phyloP scores from a whole-genome alignment of 2,797 vertebrate genomes.

The Crenuchus spilurus region DNA sequence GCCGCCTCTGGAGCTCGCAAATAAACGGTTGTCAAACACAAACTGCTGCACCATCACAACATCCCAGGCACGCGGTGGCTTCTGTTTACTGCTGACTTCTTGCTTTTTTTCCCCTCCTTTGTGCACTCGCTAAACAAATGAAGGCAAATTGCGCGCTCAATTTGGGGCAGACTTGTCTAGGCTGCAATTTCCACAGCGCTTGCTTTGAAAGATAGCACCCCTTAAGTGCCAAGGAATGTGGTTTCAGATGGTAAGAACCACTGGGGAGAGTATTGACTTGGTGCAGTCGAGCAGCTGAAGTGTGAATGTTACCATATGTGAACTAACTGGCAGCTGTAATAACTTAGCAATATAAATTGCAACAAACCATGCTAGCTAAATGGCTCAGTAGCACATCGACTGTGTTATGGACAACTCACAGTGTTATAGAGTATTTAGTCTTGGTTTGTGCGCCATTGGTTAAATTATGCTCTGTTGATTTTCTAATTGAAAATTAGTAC shows the following conservation, averaged over 20 bases:
- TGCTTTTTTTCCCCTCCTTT: conserved; percentile 31
- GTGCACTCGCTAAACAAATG: conserved; percentile 40
- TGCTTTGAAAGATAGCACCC: conserved; percentile 17
- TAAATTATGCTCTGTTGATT: too few species aligned
- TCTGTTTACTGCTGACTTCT: conserved; percentile 41
- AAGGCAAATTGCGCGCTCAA: conserved; percentile 36
- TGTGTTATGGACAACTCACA: too few species aligned
- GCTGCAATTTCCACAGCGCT: conserved; percentile 15
- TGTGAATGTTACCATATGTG: conserved; percentile 22
- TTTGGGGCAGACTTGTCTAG: conserved; percentile 35
- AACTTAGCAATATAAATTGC: neutral
- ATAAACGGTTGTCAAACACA: conserved; percentile 49
- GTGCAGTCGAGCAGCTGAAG: neutral
- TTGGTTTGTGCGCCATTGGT: too few species aligned
- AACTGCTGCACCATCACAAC: conserved; percentile 49
- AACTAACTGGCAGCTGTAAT: conserved; percentile 37
- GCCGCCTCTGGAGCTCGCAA: conserved; percentile 40
- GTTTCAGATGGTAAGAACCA: neutral
- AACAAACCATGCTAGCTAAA: neutral
- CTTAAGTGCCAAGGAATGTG: neutral
- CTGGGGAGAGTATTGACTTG: neutral
- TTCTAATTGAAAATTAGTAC: too few species aligned
- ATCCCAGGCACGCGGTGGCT: conserved; percentile 18
- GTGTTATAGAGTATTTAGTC: too few species aligned
- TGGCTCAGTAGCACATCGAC: neutral